These are phyloP conservation scores for Lobophora halterata DNA, from an alignment of 2,888 invertebrate species.

Conservation along the genomic window DNA sequence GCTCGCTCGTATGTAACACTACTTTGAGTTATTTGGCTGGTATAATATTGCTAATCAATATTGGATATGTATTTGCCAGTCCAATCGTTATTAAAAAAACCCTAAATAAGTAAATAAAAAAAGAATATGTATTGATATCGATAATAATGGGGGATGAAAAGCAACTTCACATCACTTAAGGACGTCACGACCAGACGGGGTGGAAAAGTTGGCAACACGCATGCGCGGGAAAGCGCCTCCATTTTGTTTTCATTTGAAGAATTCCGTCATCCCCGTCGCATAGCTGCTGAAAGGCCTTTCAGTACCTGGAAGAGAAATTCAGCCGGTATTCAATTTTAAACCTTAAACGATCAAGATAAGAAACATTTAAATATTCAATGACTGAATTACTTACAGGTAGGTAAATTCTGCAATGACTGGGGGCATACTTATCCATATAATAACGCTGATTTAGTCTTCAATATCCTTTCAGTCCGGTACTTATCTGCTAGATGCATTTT, in stretches of 20 bases:
- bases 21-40: too few relatives aligned
- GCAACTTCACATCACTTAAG: slow-evolving; percentile 42
- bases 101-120: neutral
- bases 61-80: too few relatives aligned
- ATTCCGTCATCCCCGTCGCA: slow-evolving; percentile 38
- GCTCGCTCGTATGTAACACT: too few relatives aligned
- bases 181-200: slow-evolving; percentile 55
- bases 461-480: too few relatives aligned
- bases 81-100: too few relatives aligned
- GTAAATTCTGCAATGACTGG: neutral
- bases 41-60: too few relatives aligned
- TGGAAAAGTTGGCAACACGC: slow-evolving; percentile 48
- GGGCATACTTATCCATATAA: too few relatives aligned
- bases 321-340: neutral
- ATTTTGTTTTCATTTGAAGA: slow-evolving; percentile 50
- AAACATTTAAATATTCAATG: neutral
- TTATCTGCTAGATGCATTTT: too few relatives aligned
- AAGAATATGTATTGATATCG: slow-evolving; percentile 33
- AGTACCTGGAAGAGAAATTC: slow-evolving; percentile 1
- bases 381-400: neutral
- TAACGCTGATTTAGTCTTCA: too few relatives aligned
- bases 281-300: slow-evolving; percentile 38
- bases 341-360: neutral
- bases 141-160: slow-evolving; percentile 34
- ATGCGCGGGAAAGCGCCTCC: slow-evolving; percentile 64